Evolutionary conservation across 1,140 invertebrate genomes (phyloP), one percentile per base, ranked within the genome.

Genomic region (Drosophila nasuta): DNA sequence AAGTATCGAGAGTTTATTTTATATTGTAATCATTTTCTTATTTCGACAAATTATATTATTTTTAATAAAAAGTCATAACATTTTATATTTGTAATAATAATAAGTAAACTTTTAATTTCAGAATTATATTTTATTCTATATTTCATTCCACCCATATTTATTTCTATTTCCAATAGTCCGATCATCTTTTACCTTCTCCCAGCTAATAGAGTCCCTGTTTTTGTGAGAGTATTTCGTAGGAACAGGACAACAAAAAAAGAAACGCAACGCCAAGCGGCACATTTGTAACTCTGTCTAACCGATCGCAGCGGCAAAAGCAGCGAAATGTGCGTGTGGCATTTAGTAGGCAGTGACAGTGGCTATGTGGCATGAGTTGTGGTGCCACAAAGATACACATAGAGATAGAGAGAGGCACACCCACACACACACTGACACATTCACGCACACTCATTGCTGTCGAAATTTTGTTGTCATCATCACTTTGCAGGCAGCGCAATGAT

Each of bases 401-500:
- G 65, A 56, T 49, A 56, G 65, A 56, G 57, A 30, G 65, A 41
- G 15, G 38, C 41, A 75, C 64, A 66, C 57, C 35, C 62, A 62
- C 28, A 67, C 46, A 15, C 57, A 48, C 56, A 15, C 35, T 43
- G 48, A 71, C 56, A 66, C 54, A 67, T 35, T 54, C 69, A 67
- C 67, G 54, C 45, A 68, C 58, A 59, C 33, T 54, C 52, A 65
- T 49, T 52, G 25, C 54, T 57, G 72, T 76, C 70, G 81, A 91
- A 91, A 88, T 91, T 88, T 81, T 88, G 88, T 90, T 90, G 88
- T 91, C 88, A 91, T 90, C 87, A 88, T 90, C 87, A 88, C 83
- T 90, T 90, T 91, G 69, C 63, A 54, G 41, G 52, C 70, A 52
- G 46, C 11, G 64, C 20, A 54, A 54, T 30, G 52, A 54, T 66